phyloP scores from a whole-genome alignment of 1,140 invertebrate genomes.

The Listronotus oregonensis region DNA sequence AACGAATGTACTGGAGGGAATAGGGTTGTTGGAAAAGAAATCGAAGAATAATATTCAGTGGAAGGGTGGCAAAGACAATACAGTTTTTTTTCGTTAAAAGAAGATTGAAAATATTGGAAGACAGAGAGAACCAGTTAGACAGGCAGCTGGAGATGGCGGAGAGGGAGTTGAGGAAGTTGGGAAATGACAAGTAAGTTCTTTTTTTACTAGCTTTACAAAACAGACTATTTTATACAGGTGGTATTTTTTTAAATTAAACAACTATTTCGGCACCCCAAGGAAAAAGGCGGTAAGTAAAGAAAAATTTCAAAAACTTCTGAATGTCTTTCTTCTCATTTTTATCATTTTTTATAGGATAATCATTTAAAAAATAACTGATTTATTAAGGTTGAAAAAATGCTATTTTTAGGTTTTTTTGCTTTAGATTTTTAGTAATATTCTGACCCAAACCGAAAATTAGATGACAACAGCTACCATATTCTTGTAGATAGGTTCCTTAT shows the following conservation, averaged over 20 bases:
- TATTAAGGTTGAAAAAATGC: no score
- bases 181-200: constrained; percentile 58
- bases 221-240: neutral
- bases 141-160: constrained; percentile 66
- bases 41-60: constrained; percentile 98
- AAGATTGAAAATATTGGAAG: constrained; percentile 63
- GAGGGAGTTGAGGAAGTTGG: constrained; percentile 63
- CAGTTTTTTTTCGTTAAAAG: constrained; percentile 39
- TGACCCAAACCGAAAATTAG: no score
- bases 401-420: no score
- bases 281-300: no score
- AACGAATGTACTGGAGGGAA: constrained; percentile 98
- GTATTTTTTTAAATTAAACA: neutral
- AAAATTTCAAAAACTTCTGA: no score
- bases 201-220: neutral
- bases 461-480: no score
- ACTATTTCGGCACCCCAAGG: no score
- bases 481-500: no score
- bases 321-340: no score
- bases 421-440: no score
- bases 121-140: constrained; percentile 69
- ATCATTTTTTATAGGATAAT: no score
- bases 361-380: no score
- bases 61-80: constrained; percentile 66
- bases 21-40: constrained; percentile 97